A percentile compares a stretch with the other conserved stretches of the same genome.
Conservation (phyloP, 2,797 vertebrate species). For the Oophaga sylvatica region DNA sequence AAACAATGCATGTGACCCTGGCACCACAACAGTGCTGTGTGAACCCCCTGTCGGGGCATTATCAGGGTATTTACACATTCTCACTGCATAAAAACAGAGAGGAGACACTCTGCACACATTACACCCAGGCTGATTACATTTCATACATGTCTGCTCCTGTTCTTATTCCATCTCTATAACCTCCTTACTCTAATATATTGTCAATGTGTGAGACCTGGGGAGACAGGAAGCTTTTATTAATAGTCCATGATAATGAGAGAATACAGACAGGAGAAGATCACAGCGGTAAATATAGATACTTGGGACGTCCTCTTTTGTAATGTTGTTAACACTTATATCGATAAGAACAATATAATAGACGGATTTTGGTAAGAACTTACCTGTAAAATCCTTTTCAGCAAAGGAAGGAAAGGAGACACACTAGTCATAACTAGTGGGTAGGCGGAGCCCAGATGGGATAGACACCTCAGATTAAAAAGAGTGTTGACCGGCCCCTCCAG, state of each 20-base stretch:
- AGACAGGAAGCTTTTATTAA: not conserved
- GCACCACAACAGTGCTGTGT: not conserved
- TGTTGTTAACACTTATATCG: not conserved
- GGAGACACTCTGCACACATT: not conserved
- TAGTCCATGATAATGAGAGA: not conserved
- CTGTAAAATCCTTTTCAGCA: no score
- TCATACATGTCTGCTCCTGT: slow-evolving; percentile 29
- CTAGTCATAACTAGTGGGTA: no score
- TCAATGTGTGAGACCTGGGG: not conserved
- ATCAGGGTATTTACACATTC: not conserved
- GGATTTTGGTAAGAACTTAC: no score
- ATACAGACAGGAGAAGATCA: not conserved
- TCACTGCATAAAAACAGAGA: not conserved
- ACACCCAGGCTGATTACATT: not conserved
- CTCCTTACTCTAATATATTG: not conserved
- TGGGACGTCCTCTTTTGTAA: no score
- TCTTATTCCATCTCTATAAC: slow-evolving; percentile 25
- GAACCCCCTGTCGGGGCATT: not conserved
- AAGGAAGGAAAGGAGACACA: no score
- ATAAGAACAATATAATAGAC: no score
- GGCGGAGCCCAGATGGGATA: no score
- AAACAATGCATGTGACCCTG: not conserved
- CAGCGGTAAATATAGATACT: not conserved
- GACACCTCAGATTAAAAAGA: no score
- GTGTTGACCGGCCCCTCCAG: no score